Base-by-base conservation (phyloP, 92 coral and sea anemone species). In the Zoanthus sociatus region DNA sequence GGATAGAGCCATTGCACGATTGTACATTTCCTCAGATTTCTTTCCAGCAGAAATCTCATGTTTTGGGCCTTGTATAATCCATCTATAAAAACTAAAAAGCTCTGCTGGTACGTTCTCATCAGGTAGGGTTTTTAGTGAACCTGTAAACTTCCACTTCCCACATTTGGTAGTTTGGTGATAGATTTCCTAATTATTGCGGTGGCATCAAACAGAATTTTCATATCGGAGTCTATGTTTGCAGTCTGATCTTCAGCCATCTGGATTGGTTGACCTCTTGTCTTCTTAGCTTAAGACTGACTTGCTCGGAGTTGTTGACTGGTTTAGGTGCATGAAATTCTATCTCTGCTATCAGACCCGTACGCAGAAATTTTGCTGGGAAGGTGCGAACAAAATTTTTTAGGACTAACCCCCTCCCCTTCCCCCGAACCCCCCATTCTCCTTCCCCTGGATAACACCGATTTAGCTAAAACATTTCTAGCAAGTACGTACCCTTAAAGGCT, bases 321-420 rank as follows among this genome's bases (percentile, higher is more conserved):
- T 91, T 93, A 51, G 93, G 90, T 58, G 33, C 78, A 73, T 94
- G 92, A 51, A 91, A 89, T 79, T 94, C 94, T 6, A 93, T 74
- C n/a, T 71, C 93, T 42, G 26, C 26, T 26, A 26, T 26, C 26
- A 26, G 26, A 26, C 26, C 26, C 26, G 26, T 26, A 26, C 26
- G 26, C 26, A 26, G 26, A 26, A 26, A 26, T 26, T 26, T 26
- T 26, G 26, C 26, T 26, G 26, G 26, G 26, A 26, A 26, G 26
- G 0, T 26, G 26, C 26, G 26, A 26, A 26, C 26, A 26, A 26
- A 26, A 26, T 26, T 26, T 26, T 26, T 26, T 26, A 26, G 26
- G 26, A 26, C 26, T 26, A 26, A 26, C 26, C 26, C 26, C 26
- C 26, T 26, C 26, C 26, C 26, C 26, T 26, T 26, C 26, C 26